A percentile compares a stretch with the other conserved stretches of the same genome.
These are phyloP conservation scores for Hirundichthys speculiger DNA, from an alignment of 2,113 vertebrate genomes.

Conservation along the genomic window DNA sequence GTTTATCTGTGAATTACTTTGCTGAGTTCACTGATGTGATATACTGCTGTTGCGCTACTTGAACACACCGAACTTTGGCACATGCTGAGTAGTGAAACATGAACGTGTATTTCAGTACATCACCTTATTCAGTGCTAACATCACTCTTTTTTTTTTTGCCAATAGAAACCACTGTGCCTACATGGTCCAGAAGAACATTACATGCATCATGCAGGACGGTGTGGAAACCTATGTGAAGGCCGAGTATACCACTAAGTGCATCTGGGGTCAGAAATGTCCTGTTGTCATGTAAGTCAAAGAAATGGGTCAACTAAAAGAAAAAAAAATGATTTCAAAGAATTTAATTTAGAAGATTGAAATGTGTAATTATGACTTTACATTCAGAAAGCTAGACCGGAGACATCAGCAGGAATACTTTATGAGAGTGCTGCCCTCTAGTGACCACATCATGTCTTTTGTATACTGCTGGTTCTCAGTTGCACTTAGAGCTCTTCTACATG, in stretches of 20 bases:
- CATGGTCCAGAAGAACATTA: slow-evolving; percentile 93
- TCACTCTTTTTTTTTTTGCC: slow-evolving; percentile 17
- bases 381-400: not conserved
- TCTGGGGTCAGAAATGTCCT: slow-evolving; percentile 95
- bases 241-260: slow-evolving; percentile 94
- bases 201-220: slow-evolving; percentile 92
- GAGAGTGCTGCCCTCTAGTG: slow-evolving; percentile 73
- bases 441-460: not conserved
- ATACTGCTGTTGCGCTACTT: no score
- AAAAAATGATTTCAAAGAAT: not conserved
- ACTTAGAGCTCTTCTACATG: not conserved
- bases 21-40: no score
- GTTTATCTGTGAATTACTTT: no score
- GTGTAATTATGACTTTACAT: not conserved
- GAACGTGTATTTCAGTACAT: no score
- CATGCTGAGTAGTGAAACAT: no score
- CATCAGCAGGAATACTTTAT: not conserved
- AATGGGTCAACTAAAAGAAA: not conserved
- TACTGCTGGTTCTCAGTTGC: not conserved
- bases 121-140: not conserved
- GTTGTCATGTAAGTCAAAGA: slow-evolving; percentile 88
- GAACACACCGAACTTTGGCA: no score
- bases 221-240: slow-evolving; percentile 90
- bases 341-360: not conserved
- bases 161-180: slow-evolving; percentile 94